Base-by-base conservation (phyloP, 2,113 vertebrate species). In the Rissa tridactyla region DNA sequence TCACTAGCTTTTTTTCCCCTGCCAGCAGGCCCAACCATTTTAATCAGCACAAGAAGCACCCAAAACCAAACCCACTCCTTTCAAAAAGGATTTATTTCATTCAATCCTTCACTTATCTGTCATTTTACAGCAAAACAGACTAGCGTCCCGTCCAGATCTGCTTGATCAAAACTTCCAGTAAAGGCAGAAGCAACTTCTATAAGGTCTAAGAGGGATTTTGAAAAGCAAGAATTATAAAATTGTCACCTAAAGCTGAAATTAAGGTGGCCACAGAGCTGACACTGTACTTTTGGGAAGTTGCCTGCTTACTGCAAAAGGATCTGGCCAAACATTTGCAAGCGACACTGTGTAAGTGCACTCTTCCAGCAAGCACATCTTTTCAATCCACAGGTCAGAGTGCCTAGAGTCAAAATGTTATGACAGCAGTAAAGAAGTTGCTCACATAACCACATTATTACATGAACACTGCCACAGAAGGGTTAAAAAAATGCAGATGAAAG, bases 41-140 rank as follows among this genome's bases (percentile, higher is more conserved):
- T 44, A 69, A 77, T 46, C 82, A 26, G 71, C 44, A 27, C 61
- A 42, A 88, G 81, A 91, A 94, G 94, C 61, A 95, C 15, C 60
- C 81, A 75, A 85, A 88, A 47, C 36, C 51, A 86, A 92, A 97
- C 32, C 32, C 70, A 51, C 36, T 89, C 16, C 21, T 81, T 71
- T 70, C 34, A 60, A 32, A 65, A 54, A 76, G 8, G 6, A 38
- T 85, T 66, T 47, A 36, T 10, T 92, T 84, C 6, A 30, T 60
- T 64, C 30, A 13, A 1, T 60, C 44, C 26, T 62, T 69, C 32
- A 54, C 14, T 71, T 55, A 65, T 5, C 46, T 23, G 15, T 30
- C 36, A 72, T 62, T 77, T 77, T 49, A n/a, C 60, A 77, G 58
- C 10, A 85, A 60, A 61, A 5, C 5, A 61, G n/a, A 38, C 27